Evolutionary conservation across 1,140 invertebrate species (phyloP), one percentile per base, ranked within the genome.

Genomic region (Oryzaephilus surinamensis): DNA sequence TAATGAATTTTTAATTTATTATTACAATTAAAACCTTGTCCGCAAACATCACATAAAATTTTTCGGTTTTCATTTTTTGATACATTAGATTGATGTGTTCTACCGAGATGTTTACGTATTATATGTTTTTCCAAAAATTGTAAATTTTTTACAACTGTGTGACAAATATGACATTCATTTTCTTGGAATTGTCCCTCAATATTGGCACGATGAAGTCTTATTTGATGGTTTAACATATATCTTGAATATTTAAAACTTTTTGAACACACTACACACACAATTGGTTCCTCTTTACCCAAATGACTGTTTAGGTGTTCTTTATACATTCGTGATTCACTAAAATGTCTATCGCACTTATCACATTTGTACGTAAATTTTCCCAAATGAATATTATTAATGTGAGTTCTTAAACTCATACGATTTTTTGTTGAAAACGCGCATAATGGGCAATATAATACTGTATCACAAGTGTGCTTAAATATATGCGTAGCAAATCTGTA

Each of bases 211-310:
- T 58, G 76, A 55, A 64, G 66, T 63, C 32, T 49, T 46, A 13
- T 66, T 56, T 31, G 64, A 41, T 18, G 64, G 13, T 23, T 63
- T 52, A 28, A 50, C 57, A 33, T 58, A 56, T 46, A 59, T 57
- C 63, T 74, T 58, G 58, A 76, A 42, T 62, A 75, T 1, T 66
- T 70, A 50, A 78, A 81, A 1, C 65, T 60, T 31, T 72, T 71
- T 2, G 67, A 67, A 50, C 79, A 82, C 1, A 75, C 63, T 24
- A 72, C 69, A 49, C 80, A 83, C 16, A 61, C 61, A 48, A 74
- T 75, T 0, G 77, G 73, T 50, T 83, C 79, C 43, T 75, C 72
- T 46, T 84, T 77, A 0, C 81, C 76, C 0, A 73, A 73, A 7
- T 81, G 69, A 2, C 74, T 76, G 48, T 79, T 73, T 41, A 74